Evolutionary conservation across 1,140 invertebrate species (phyloP).

Genomic region (Drosophila fuyamai): DNA sequence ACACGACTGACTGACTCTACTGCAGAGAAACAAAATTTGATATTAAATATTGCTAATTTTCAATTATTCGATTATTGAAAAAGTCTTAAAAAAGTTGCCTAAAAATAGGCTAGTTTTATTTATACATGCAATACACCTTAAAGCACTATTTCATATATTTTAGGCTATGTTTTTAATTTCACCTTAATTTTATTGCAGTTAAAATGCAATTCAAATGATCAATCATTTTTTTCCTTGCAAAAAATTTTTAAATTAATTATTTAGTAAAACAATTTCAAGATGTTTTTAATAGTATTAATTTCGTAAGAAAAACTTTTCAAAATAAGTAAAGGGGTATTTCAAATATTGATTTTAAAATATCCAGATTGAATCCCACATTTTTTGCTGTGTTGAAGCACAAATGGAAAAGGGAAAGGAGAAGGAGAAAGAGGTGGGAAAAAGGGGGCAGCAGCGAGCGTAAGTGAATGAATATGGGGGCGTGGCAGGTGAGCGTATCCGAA

Average conservation of each 20-base stretch:
- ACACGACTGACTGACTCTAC: slow-evolving; percentile 47
- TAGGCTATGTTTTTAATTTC: no score
- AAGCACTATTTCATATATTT: no score
- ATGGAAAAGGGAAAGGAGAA: slow-evolving; percentile 4
- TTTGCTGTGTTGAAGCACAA: slow-evolving; percentile 11
- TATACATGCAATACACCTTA: no score
- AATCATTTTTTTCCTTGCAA: background rate
- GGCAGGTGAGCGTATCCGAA: slow-evolving; percentile 36
- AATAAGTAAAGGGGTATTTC: background rate
- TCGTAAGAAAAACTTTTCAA: no score
- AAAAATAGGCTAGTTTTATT: no score
- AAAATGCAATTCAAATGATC: no score
- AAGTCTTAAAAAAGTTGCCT: no score
- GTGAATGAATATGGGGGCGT: slow-evolving; percentile 42
- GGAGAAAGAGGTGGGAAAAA: no score
- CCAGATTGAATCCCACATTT: background rate
- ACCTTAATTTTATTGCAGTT: no score
- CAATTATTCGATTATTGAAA: no score
- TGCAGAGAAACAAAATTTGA: slow-evolving; percentile 7
- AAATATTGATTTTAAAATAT: background rate
- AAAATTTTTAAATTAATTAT: background rate
- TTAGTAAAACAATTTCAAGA: background rate
- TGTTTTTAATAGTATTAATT: no score
- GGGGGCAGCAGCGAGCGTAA: slow-evolving; percentile 23
- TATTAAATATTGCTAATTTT: background rate